Evolutionary conservation across 2,113 vertebrate species (phyloP).

Genomic region (Anolis carolinensis): DNA sequence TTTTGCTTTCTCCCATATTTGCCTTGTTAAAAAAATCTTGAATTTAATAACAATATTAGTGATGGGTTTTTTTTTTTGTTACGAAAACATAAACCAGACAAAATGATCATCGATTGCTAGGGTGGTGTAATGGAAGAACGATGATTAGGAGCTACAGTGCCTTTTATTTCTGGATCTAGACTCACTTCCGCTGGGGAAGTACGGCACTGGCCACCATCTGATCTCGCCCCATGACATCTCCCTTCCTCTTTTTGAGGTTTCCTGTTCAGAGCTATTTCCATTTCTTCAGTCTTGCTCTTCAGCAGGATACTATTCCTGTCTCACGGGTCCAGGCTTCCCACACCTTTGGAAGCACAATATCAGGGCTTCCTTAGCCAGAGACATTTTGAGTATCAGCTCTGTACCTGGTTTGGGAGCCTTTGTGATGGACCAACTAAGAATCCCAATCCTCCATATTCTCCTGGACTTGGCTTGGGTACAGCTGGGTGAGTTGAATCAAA

Average conservation of each 20-base stretch:
- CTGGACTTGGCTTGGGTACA: constrained; percentile 18
- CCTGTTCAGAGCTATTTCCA: constrained; percentile 3
- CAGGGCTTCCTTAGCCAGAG: neutral
- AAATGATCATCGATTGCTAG: neutral
- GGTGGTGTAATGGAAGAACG: neutral
- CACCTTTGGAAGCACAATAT: neutral
- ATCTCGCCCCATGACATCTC: neutral
- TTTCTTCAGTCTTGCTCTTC: neutral
- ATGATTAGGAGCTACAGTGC: neutral
- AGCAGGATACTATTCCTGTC: neutral
- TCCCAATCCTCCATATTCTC: neutral
- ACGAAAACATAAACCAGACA: neutral
- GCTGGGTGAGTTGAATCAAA: constrained; percentile 30
- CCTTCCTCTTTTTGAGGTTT: constrained; percentile 38
- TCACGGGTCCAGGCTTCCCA: neutral
- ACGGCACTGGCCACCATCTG: neutral
- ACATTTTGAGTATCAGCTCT: neutral
- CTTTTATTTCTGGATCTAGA: neutral
- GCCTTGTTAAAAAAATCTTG: too few relatives aligned
- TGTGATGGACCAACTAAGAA: neutral
- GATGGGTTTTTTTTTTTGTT: too few relatives aligned
- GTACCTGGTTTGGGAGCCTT: neutral
- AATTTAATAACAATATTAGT: too few relatives aligned
- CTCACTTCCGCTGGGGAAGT: neutral
- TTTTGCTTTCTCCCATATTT: too few relatives aligned